phyloP scores from a whole-genome alignment of 2,888 invertebrate genomes.

The Dicyrtoma fusca region DNA sequence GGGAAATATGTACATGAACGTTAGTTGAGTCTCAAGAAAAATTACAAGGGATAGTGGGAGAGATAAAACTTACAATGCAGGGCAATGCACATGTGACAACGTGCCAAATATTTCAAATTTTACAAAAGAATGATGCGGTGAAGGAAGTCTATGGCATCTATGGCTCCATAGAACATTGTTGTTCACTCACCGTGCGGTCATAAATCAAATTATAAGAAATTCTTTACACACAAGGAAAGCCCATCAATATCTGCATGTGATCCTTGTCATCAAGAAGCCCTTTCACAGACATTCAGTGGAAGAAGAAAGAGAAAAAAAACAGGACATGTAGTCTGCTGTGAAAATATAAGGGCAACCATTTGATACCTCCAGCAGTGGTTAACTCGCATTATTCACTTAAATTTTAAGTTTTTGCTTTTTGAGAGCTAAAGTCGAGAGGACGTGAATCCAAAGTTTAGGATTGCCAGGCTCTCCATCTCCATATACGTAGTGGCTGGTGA shows the following conservation, averaged over 20 bases:
- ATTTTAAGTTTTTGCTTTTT: too few species aligned
- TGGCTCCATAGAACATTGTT: slow-evolving; percentile 2
- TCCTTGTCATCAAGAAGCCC: slow-evolving; percentile 22
- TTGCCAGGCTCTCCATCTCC: too few species aligned
- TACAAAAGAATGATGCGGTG: slow-evolving; percentile 20
- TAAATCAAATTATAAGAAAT: slow-evolving; percentile 32
- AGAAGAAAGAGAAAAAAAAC: neutral
- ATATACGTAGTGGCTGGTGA: too few species aligned
- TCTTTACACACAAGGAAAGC: slow-evolving; percentile 15
- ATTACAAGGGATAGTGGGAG: too few species aligned
- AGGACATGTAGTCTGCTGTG: neutral
- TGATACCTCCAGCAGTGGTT: neutral
- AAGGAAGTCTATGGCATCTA: too few species aligned
- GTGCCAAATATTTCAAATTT: slow-evolving; percentile 32
- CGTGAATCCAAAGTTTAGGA: slow-evolving; percentile 4
- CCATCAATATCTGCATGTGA: slow-evolving; percentile 25
- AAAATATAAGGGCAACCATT: neutral
- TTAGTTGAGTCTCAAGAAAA: neutral
- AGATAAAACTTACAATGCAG: neutral
- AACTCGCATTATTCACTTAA: slow-evolving; percentile 2
- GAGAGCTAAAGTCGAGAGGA: slow-evolving; percentile 9
- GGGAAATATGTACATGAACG: neutral
- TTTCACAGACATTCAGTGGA: neutral
- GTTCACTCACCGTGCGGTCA: slow-evolving; percentile 18
- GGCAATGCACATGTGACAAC: neutral